A percentile compares a stretch with the other conserved stretches of the same genome.
phyloP scores from a whole-genome alignment of 2,797 vertebrate genomes.

The Pseudochirops cupreus region DNA sequence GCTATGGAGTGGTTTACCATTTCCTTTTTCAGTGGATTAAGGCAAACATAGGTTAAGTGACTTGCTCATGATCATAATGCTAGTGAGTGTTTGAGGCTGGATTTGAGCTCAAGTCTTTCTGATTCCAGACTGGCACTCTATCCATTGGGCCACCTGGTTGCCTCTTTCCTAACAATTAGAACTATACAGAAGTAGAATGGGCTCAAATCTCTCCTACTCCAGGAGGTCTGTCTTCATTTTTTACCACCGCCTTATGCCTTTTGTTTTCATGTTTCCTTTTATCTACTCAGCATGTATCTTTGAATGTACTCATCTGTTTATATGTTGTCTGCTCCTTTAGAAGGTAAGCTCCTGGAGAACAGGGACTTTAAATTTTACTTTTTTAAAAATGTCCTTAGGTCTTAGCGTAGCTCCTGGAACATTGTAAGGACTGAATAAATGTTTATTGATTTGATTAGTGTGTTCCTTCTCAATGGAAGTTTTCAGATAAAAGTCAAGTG shows the following conservation, averaged over 20 bases:
- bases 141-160: too few relatives aligned
- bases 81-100: too few relatives aligned
- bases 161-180: background rate
- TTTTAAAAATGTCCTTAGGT: background rate
- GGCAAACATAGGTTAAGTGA: background rate
- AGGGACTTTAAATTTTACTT: background rate
- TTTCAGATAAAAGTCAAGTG: background rate
- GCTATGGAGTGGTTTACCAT: background rate
- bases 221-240: background rate
- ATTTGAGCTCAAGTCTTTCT: too few relatives aligned
- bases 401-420: background rate
- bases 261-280: background rate
- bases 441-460: background rate
- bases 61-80: background rate
- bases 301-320: background rate
- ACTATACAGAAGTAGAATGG: background rate
- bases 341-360: background rate
- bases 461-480: background rate
- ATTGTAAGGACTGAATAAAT: background rate
- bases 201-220: background rate
- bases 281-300: background rate
- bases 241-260: background rate
- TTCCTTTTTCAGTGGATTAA: background rate
- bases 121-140: too few relatives aligned
- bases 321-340: background rate